Percentiles rank a stretch among this genome's conserved stretches.
phyloP scores from a whole-genome alignment of 2,113 vertebrate species.

The Aix galericulata region DNA sequence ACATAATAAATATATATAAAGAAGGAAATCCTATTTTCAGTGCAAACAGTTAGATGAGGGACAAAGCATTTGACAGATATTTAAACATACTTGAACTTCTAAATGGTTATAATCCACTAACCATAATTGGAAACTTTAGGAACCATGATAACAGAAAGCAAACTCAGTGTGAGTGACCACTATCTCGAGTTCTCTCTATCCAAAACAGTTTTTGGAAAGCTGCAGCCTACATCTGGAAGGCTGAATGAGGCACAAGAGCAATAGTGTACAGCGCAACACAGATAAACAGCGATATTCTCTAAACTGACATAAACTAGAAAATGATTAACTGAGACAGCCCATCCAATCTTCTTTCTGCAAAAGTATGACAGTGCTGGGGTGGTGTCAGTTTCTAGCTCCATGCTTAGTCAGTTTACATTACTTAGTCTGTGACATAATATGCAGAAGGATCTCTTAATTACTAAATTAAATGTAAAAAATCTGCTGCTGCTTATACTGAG shows the following conservation, averaged over 20 bases:
- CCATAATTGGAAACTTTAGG: not conserved
- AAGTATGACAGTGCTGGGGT: slow-evolving; percentile 52
- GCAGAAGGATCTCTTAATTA: slow-evolving; percentile 32
- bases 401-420: slow-evolving; percentile 56
- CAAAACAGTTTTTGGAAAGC: not conserved
- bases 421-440: not conserved
- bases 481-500: not conserved
- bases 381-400: slow-evolving; percentile 46
- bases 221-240: not conserved
- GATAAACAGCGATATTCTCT: not conserved
- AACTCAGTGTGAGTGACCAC: not conserved
- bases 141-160: not conserved
- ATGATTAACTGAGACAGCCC: slow-evolving; percentile 9
- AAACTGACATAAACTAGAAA: not conserved
- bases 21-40: not conserved
- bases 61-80: not conserved
- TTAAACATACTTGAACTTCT: not conserved
- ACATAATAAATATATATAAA: not conserved
- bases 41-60: not conserved
- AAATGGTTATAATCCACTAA: not conserved
- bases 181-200: not conserved
- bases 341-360: slow-evolving; percentile 57
- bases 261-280: not conserved
- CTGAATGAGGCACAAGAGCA: not conserved
- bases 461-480: not conserved